Evolutionary conservation across 2,797 vertebrate genomes (phyloP), one percentile per base, ranked within the genome.

Genomic region (Takifugu rubripes): DNA sequence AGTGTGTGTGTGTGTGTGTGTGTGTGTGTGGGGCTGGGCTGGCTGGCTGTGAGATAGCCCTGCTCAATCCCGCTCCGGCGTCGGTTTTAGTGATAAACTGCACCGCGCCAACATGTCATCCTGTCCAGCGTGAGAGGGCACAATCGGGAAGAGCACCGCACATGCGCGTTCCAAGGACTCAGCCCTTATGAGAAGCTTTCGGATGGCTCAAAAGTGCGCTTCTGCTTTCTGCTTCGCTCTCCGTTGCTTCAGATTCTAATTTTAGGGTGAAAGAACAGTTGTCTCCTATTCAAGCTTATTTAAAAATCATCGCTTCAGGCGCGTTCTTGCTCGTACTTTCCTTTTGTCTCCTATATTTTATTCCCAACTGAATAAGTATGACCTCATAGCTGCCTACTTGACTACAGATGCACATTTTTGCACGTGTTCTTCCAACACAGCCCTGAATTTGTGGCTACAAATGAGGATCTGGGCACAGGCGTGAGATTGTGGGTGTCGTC

Each of bases 21-120:
- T 61, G 56, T 52, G 47, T 44, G 29, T 45, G 36, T 46, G 52
- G 7, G 27, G 33, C 42, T 58, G 29, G 60, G 25, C 54, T 68
- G 64, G 60, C 68, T 72, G 70, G n/a, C 56, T 70, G 65, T 69
- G 67, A 75, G 76, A 73, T 73, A 60, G 68, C 40, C 62, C 25
- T 12, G 3, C 63, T 50, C 74, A 68, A 54, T 74, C 52, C 61
- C 48, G 60, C 71, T 61, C 63, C 53, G 67, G 31, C 76, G 70
- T 78, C 70, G 72, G 59, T 68, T 73, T 80, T 61, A 68, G 66
- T 64, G 73, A 84, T 81, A 72, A 82, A 79, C 64, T 83, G 59
- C 66, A 63, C 56, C 79, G 73, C 74, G 66, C 61, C 64, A 67
- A 54, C 60, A 61, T 74, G 75, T 79, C 75, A 77, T 77, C 70